Conservation (phyloP, 2,113 vertebrate species). For the Ophiodon elongatus region DNA sequence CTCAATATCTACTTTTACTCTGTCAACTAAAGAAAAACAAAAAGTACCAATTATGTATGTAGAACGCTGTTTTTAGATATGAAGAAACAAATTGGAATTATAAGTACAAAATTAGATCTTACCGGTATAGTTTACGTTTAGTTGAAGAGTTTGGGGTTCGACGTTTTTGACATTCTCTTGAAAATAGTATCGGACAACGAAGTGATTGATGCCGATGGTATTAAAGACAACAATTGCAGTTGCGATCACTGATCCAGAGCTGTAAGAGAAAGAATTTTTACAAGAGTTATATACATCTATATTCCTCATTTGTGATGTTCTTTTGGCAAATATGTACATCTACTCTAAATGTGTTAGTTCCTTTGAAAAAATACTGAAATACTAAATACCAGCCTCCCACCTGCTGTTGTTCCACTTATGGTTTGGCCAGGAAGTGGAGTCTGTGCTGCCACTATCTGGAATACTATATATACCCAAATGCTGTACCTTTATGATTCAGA, state of each 20-base stretch:
- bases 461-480: neutral
- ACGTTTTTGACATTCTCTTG: fast-evolving
- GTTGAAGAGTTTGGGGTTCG: constrained; percentile 2
- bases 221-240: constrained; percentile 49
- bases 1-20: fast-evolving
- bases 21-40: constrained; percentile 1
- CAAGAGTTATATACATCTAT: neutral
- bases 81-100: neutral
- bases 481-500: neutral
- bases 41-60: neutral
- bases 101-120: constrained; percentile 17
- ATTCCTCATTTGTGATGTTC: neutral
- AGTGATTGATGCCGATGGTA: fast-evolving
- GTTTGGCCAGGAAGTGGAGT: neutral
- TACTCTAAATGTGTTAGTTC: neutral
- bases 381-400: neutral
- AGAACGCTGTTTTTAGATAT: neutral
- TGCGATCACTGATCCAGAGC: constrained; percentile 67
- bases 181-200: neutral
- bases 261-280: constrained; percentile 31
- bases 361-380: neutral
- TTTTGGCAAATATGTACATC: neutral
- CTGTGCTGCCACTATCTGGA: neutral
- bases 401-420: neutral
- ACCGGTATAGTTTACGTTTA: constrained; percentile 46